A percentile compares a stretch with the other conserved stretches of the same genome.
These are phyloP conservation scores for Carollia perspicillata DNA, from an alignment of 2,113 vertebrate species.

Conservation along the genomic window DNA sequence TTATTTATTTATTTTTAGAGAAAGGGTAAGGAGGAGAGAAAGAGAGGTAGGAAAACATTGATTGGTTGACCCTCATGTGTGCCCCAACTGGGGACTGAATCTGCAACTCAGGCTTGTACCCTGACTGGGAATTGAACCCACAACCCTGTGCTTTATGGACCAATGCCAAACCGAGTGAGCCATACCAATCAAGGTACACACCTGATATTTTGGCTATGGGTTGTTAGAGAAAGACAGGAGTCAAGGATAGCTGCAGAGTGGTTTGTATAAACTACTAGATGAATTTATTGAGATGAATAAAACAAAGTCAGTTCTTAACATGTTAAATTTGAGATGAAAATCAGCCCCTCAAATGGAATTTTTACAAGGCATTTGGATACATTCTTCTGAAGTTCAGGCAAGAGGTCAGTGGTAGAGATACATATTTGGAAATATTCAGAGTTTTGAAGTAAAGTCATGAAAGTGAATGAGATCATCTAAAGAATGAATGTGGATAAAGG, in stretches of 20 bases:
- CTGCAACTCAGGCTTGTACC: too few species aligned
- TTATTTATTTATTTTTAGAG: too few species aligned
- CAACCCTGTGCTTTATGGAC: too few species aligned
- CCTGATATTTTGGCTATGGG: background rate
- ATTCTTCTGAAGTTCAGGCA: background rate
- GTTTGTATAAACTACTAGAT: background rate
- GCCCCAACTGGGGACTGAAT: too few species aligned
- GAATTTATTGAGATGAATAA: background rate
- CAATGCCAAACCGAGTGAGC: too few species aligned
- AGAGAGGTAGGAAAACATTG: too few species aligned
- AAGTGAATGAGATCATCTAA: background rate
- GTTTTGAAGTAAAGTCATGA: background rate
- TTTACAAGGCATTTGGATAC: background rate
- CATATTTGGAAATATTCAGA: background rate
- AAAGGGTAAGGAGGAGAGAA: too few species aligned
- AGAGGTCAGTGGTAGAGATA: background rate
- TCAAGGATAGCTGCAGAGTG: background rate
- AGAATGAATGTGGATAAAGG: background rate
- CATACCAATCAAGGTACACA: background rate
- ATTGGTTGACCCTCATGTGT: too few species aligned
- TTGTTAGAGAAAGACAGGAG: background rate
- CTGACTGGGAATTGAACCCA: too few species aligned
- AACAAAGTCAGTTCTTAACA: background rate
- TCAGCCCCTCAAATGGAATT: background rate
- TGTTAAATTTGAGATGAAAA: background rate